Conservation (phyloP, 2,888 invertebrate genomes). For the Oscheius onirici region DNA sequence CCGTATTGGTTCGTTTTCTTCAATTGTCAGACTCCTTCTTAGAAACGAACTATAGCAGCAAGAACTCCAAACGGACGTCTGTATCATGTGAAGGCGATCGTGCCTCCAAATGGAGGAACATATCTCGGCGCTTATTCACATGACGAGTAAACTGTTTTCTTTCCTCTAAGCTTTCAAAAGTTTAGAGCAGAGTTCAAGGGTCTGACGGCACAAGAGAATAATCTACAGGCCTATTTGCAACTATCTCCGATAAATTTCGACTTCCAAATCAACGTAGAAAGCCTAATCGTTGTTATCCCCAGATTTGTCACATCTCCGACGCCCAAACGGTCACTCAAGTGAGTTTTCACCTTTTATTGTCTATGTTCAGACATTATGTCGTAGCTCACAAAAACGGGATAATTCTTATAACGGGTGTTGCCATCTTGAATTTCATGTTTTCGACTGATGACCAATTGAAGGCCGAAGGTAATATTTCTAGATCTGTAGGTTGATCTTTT, state of each 20-base stretch:
- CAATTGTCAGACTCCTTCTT: background rate
- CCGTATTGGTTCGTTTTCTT: background rate
- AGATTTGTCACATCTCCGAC: background rate
- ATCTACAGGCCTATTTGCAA: background rate
- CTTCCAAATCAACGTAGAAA: background rate
- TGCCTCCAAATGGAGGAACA: background rate
- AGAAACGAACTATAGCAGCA: background rate
- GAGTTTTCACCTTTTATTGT: background rate
- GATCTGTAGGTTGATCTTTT: background rate
- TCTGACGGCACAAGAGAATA: conserved; percentile 4
- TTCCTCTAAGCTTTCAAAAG: background rate
- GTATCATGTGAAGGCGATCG: background rate
- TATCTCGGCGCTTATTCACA: background rate
- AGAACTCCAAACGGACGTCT: background rate
- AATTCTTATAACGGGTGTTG: background rate
- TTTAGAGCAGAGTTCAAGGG: background rate
- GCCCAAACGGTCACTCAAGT: background rate
- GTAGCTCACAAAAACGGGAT: background rate
- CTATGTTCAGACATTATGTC: background rate
- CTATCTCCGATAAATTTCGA: background rate
- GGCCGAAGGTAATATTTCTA: background rate
- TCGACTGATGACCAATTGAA: background rate
- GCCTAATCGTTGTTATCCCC: conserved; percentile 3
- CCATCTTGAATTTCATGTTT: conserved; percentile 3
- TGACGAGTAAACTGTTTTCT: background rate